phyloP scores from a whole-genome alignment of 2,888 invertebrate species.

The Thyatira batis region DNA sequence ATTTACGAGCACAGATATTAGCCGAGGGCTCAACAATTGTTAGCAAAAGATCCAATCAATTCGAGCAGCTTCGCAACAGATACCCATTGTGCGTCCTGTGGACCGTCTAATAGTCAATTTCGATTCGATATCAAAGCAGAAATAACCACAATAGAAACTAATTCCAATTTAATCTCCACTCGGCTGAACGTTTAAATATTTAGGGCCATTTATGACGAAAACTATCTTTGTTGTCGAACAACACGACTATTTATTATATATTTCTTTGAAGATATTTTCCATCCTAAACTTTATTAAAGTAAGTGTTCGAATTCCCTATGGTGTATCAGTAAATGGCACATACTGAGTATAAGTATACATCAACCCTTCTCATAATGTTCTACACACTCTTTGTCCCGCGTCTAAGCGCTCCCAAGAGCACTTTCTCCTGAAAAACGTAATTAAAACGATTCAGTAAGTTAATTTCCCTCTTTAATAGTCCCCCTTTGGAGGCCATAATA shows the following conservation, averaged over 20 bases:
- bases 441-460: conserved; percentile 26
- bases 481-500: conserved; percentile 14
- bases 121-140: conserved; percentile 18
- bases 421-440: conserved; percentile 1
- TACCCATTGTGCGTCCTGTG: conserved; percentile 17
- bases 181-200: conserved; percentile 18
- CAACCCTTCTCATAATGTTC: not conserved
- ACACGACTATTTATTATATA: not conserved
- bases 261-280: not conserved
- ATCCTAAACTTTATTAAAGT: no score
- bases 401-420: not conserved
- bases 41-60: conserved; percentile 22
- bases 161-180: conserved; percentile 13
- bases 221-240: not conserved
- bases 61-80: conserved; percentile 12
- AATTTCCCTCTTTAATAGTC: conserved; percentile 15
- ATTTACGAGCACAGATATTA: not conserved
- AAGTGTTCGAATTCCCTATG: no score
- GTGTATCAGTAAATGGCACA: no score
- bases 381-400: not conserved
- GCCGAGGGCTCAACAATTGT: conserved; percentile 5
- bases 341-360: not conserved
- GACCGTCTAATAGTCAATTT: conserved; percentile 22
- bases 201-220: not conserved
- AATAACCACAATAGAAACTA: conserved; percentile 13